phyloP scores from a whole-genome alignment of 1,140 invertebrate genomes.

The Bombus cullumanus region DNA sequence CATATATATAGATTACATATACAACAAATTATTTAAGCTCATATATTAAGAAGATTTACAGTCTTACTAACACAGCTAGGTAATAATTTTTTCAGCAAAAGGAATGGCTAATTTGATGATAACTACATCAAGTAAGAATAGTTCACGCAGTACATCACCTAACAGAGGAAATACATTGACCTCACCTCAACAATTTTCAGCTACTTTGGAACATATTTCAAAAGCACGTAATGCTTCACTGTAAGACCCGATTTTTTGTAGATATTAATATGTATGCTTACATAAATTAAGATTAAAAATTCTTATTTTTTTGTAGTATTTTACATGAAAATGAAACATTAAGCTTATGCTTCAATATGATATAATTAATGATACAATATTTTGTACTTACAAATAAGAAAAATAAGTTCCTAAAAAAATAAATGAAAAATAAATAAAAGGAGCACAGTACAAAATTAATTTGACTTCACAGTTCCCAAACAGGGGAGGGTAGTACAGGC shows the following conservation, averaged over 20 bases:
- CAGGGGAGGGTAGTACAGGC: constrained; percentile 78
- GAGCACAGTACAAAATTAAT: constrained; percentile 36
- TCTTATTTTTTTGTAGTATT: constrained; percentile 26
- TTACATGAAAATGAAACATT: constrained; percentile 32
- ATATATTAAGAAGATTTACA: constrained; percentile 32
- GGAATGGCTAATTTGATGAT: constrained; percentile 82
- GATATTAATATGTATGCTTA: not conserved
- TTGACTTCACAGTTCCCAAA: constrained; percentile 65
- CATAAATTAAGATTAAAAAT: constrained; percentile 18
- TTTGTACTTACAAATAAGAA: constrained; percentile 32
- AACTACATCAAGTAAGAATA: constrained; percentile 78
- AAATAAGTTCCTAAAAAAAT: constrained; percentile 17
- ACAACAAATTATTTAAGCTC: not conserved
- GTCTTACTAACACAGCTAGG: constrained; percentile 10
- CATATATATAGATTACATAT: not conserved
- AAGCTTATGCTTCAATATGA: constrained; percentile 14
- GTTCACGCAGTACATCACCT: constrained; percentile 80
- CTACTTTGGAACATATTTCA: constrained; percentile 73
- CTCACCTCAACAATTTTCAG: constrained; percentile 66
- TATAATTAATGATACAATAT: constrained; percentile 21
- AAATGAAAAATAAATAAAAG: constrained; percentile 17
- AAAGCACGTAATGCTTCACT: constrained; percentile 78
- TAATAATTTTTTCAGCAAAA: constrained; percentile 58
- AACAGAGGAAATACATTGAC: constrained; percentile 73
- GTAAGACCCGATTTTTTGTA: constrained; percentile 67